Evolutionary conservation across 2,113 vertebrate genomes (phyloP), one percentile per base, ranked within the genome.

Genomic region (Antechinus stuartii): DNA sequence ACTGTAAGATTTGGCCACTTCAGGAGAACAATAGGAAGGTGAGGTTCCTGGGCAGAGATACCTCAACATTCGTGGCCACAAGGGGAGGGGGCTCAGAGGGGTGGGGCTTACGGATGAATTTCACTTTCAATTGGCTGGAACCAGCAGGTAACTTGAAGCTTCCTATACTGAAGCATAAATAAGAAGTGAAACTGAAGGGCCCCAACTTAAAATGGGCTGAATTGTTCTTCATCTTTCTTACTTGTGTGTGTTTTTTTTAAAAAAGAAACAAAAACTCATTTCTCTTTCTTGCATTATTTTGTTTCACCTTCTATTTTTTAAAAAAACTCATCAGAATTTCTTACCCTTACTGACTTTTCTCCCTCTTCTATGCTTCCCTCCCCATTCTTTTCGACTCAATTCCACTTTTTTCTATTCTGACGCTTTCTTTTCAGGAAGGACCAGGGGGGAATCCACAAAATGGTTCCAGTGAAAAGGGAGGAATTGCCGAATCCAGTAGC

Each of bases 131-230:
- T 98, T 98, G 98, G 98, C n/a, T 97, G 92, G 54, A 49, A 96
- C 76, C 57, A 1, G 76, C 97, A 97, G 97, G 98, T 91, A 95
- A 98, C 96, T 92, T 26, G 98, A 98, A 97, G 96, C 98, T 95
- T 93, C 23, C 89, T 53, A 56, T 84, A 90, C 94, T 91, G 95
- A 96, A 92, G 96, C 96, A 96, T 98, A 98, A 98, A 99, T 98
- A 98, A 97, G 98, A 97, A 97, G 89, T 91, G 97, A 96, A 95
- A 95, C 95, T 95, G 61, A n/a, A 54, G 96, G 84, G 95, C 95
- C 97, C 95, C 97, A 98, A 97, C 98, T 98, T 97, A 97, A 94
- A 98, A 97, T 97, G 97, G 97, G 97, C 97, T 57, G 97, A 97
- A 95, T 96, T 93, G 92, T 96, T 90, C 95, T 93, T 93, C 95